A percentile compares a stretch with the other conserved stretches of the same genome.
phyloP scores from a whole-genome alignment of 2,888 invertebrate genomes.

The Ypsolopha sequella region DNA sequence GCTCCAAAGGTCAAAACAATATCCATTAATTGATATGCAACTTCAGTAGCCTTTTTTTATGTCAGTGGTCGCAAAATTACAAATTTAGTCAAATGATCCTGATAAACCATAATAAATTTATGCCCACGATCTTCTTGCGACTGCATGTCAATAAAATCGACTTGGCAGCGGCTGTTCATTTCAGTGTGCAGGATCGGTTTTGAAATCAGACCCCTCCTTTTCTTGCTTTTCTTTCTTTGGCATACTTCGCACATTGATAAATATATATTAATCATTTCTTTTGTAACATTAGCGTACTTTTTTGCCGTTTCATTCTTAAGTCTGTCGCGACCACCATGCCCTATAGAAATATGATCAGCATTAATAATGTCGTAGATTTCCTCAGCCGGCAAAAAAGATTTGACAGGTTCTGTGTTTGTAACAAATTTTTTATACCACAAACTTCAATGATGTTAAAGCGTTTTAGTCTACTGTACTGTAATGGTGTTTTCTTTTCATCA shows the following conservation, averaged over 20 bases:
- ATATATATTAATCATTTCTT: constrained; percentile 16
- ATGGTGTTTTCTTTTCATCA: background rate
- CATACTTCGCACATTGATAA: constrained; percentile 19
- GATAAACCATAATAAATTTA: constrained; percentile 34
- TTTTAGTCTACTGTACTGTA: constrained; percentile 8
- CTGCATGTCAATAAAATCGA: constrained; percentile 34
- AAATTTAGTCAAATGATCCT: constrained; percentile 40
- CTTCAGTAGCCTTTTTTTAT: constrained; percentile 27
- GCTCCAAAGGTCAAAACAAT: constrained; percentile 35
- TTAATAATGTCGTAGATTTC: constrained; percentile 18
- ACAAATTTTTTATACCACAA: constrained; percentile 6
- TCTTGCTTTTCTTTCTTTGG: constrained; percentile 14
- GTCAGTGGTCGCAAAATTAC: constrained; percentile 26
- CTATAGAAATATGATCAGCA: constrained; percentile 17
- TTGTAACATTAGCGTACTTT: constrained; percentile 20
- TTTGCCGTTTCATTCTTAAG: constrained; percentile 14
- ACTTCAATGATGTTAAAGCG: constrained; percentile 14
- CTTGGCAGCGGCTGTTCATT: constrained; percentile 27
- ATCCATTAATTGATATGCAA: constrained; percentile 26
- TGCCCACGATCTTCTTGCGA: constrained; percentile 21
- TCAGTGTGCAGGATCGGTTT: constrained; percentile 18
- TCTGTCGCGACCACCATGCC: constrained; percentile 23
- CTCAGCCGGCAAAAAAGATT: background rate
- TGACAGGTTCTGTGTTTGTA: constrained; percentile 3
- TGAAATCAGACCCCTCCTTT: constrained; percentile 21